Evolutionary conservation across 2,888 invertebrate species (phyloP).

Genomic region (Tuberolachnus salignus): DNA sequence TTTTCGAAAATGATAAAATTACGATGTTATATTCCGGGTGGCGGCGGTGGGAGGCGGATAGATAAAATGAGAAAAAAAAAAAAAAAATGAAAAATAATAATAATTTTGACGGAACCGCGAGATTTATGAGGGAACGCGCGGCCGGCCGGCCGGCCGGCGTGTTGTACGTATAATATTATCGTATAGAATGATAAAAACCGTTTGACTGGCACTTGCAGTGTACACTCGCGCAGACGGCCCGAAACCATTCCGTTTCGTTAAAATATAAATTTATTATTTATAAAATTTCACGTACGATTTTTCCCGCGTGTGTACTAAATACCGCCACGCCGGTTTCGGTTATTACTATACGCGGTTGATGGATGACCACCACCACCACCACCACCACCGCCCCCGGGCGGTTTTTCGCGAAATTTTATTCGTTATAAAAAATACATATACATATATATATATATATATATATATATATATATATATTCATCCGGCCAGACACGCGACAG

Average conservation of each 20-base stretch:
- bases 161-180: not conserved
- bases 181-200: conserved; percentile 47
- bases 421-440: conserved; percentile 48
- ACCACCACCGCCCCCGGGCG: too few relatives aligned
- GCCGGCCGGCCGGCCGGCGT: not conserved
- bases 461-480: too few relatives aligned
- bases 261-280: conserved; percentile 20
- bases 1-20: conserved; percentile 45
- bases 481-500: too few relatives aligned
- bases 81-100: conserved; percentile 38
- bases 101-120: conserved; percentile 38
- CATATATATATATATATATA: too few relatives aligned
- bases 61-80: too few relatives aligned
- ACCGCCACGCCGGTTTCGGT: conserved; percentile 12
- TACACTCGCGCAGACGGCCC: conserved; percentile 41
- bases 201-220: conserved; percentile 53
- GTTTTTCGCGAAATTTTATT: conserved; percentile 47
- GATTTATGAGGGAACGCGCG: conserved; percentile 45
- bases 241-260: conserved; percentile 48
- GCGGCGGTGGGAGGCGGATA: not conserved
- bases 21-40: not conserved
- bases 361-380: too few relatives aligned
- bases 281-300: too few relatives aligned
- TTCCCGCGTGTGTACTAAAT: conserved; percentile 35
- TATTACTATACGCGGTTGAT: conserved; percentile 45